Conservation (phyloP, 2,113 vertebrate species). For the Bubalus kerabau region DNA sequence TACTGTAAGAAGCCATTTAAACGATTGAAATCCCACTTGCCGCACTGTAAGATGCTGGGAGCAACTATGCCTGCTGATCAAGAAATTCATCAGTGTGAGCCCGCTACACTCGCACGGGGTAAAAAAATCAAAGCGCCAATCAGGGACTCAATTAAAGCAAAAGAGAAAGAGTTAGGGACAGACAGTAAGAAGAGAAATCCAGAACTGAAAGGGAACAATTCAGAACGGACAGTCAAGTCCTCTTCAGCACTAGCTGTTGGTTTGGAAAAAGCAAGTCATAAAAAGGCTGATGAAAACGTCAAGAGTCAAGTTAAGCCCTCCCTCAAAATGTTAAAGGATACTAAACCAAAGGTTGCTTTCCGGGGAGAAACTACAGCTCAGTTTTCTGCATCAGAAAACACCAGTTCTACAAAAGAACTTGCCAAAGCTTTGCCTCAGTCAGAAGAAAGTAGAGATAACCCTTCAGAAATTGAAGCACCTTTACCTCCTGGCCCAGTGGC, state of each 20-base stretch:
- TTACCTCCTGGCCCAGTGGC: neutral
- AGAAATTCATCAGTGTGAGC: neutral
- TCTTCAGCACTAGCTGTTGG: neutral
- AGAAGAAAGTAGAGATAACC: neutral
- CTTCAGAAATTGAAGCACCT: neutral
- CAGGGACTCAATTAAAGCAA: neutral
- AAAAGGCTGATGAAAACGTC: neutral
- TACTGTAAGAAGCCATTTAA: slow-evolving; percentile 88
- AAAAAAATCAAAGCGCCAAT: neutral
- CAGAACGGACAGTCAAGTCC: neutral
- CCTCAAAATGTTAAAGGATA: neutral
- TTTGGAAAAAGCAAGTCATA: neutral
- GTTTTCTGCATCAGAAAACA: neutral
- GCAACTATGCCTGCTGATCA: neutral
- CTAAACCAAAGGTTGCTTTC: neutral
- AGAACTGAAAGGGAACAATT: neutral
- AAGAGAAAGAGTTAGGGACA: neutral
- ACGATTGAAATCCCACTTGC: slow-evolving; percentile 88
- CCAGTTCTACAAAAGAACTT: neutral
- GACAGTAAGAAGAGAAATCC: neutral
- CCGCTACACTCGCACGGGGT: neutral
- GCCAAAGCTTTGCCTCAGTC: neutral
- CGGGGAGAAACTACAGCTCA: neutral
- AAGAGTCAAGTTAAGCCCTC: neutral
- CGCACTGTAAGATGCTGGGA: slow-evolving; percentile 84